Evolutionary conservation across 2,797 vertebrate genomes (phyloP).

Genomic region (Danio albolineatus): DNA sequence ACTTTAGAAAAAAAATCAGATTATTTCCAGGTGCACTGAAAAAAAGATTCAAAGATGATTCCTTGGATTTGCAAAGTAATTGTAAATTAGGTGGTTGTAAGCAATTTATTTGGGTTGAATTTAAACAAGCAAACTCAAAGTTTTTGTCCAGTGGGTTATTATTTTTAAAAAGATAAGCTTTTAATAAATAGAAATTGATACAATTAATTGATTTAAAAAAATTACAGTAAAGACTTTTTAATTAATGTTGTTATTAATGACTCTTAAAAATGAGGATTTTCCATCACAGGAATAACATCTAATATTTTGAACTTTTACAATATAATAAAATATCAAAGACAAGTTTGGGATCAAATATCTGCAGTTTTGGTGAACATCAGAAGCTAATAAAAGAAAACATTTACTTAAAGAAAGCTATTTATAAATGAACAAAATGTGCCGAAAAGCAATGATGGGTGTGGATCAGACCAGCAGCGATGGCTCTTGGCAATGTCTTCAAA

Average conservation of each 20-base stretch:
- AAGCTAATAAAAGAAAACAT: too few species aligned
- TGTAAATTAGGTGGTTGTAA: too few species aligned
- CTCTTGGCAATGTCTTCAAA: constrained; percentile 21
- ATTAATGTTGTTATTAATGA: too few species aligned
- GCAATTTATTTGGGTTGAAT: too few species aligned
- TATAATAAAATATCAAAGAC: neutral
- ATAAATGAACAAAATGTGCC: neutral
- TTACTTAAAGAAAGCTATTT: too few species aligned
- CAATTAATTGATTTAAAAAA: neutral
- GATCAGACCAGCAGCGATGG: constrained; percentile 33
- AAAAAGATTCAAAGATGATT: too few species aligned
- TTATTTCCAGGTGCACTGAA: too few species aligned
- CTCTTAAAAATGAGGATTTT: too few species aligned
- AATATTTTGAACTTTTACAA: neutral
- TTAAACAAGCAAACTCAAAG: neutral
- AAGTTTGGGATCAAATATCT: neutral
- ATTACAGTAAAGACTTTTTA: neutral
- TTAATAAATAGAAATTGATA: neutral
- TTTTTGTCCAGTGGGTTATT: neutral
- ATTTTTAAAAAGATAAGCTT: neutral
- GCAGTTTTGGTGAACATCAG: neutral
- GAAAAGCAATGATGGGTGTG: neutral
- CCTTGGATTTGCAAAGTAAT: too few species aligned
- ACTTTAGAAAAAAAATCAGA: too few species aligned
- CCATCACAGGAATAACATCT: too few species aligned